Conservation (phyloP, 2,888 invertebrate species). For the Amiota minor region DNA sequence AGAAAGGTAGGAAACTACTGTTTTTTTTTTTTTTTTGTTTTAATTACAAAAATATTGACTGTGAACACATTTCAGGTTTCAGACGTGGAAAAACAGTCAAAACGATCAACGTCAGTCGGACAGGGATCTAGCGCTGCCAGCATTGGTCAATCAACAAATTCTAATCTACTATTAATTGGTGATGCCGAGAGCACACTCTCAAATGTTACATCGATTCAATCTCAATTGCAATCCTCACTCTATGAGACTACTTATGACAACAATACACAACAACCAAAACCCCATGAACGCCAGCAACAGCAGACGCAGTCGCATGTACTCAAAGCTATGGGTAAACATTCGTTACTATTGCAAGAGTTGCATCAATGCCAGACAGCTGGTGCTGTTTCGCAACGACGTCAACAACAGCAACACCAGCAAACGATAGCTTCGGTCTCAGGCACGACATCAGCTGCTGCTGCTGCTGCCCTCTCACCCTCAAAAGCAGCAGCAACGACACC, state of each 20-base stretch:
- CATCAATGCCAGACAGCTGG: conserved; percentile 56
- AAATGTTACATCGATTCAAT: conserved; percentile 73
- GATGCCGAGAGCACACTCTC: conserved; percentile 73
- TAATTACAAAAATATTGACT: neutral
- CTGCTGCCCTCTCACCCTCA: conserved; percentile 37
- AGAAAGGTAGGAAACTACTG: conserved; percentile 59
- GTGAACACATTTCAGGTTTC: conserved; percentile 55
- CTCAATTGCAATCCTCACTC: conserved; percentile 72
- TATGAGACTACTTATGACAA: conserved; percentile 66
- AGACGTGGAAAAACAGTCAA: conserved; percentile 64
- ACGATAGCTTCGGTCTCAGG: conserved; percentile 42
- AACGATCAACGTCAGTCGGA: conserved; percentile 53
- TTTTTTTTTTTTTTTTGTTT: neutral
- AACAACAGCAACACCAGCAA: conserved; percentile 15
- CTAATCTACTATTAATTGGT: conserved; percentile 20
- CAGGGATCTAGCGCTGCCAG: conserved; percentile 6
- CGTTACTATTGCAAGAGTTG: conserved; percentile 62
- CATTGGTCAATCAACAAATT: conserved; percentile 11
- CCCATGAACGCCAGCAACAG: conserved; percentile 41
- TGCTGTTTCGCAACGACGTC: neutral
- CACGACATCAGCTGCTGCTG: neutral
- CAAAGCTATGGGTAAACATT: conserved; percentile 65
- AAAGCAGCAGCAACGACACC: conserved; percentile 37
- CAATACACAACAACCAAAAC: conserved; percentile 41
- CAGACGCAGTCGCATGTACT: conserved; percentile 56